Percentiles rank a stretch among this genome's conserved stretches.
These are phyloP conservation scores for Bilobella aurantiaca DNA, from an alignment of 1,140 invertebrate species.

Conservation along the genomic window DNA sequence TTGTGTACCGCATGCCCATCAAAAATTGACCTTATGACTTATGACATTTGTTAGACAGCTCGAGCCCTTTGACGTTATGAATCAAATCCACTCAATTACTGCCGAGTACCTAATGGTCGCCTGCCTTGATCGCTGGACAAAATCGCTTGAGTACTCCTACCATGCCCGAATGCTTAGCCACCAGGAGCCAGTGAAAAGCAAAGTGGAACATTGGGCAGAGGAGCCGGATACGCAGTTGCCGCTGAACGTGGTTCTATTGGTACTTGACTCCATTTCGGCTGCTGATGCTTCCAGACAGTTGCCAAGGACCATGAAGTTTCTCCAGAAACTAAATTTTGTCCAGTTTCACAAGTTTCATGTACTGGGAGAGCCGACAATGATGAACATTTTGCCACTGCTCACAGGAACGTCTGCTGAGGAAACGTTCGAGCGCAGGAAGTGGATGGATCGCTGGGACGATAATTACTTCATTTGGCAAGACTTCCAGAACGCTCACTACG, in stretches of 20 bases:
- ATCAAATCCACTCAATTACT: not conserved
- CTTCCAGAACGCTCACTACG: conserved; percentile 37
- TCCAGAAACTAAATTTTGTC: conserved; percentile 39
- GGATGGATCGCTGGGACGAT: conserved; percentile 32
- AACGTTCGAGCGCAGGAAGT: not conserved
- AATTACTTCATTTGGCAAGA: conserved; percentile 40
- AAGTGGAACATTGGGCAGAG: not conserved
- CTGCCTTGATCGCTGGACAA: not conserved
- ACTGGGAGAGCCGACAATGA: conserved; percentile 39
- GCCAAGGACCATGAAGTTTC: conserved; percentile 54
- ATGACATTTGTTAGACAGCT: not conserved
- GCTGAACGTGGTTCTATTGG: conserved; percentile 43
- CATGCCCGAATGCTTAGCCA: not conserved
- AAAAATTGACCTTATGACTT: not conserved
- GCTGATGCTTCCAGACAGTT: conserved; percentile 72
- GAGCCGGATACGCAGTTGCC: not conserved
- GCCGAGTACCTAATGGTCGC: not conserved
- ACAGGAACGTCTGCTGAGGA: not conserved
- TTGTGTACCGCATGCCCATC: not conserved
- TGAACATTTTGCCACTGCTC: conserved; percentile 38
- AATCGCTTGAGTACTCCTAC: not conserved
- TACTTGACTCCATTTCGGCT: conserved; percentile 72
- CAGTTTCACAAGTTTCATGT: conserved; percentile 18
- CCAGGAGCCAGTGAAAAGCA: not conserved
- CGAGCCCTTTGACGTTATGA: not conserved